These are phyloP conservation scores for Corvus moneduloides DNA, from an alignment of 2,113 vertebrate genomes.

Conservation along the genomic window DNA sequence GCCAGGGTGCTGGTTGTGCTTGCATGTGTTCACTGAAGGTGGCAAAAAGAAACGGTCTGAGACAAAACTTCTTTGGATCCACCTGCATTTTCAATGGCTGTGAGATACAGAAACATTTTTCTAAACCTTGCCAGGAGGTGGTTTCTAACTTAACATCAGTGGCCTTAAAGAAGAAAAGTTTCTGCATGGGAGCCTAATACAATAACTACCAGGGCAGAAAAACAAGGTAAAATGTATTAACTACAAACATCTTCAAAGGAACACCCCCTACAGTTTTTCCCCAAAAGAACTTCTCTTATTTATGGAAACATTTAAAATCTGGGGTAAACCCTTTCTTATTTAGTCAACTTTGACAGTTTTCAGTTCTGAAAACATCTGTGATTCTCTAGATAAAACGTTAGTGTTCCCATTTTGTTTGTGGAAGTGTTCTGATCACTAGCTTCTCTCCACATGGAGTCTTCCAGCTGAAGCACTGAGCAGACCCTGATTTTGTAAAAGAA, in stretches of 20 bases:
- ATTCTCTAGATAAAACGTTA: not conserved
- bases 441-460: not conserved
- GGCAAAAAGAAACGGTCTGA: not conserved
- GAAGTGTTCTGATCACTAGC: not conserved
- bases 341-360: not conserved
- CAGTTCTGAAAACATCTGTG: not conserved
- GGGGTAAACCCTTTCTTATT: not conserved
- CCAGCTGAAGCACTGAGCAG: not conserved
- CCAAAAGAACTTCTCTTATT: not conserved
- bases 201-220: not conserved
- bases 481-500: not conserved
- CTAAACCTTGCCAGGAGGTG: not conserved
- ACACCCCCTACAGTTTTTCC: not conserved
- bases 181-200: not conserved
- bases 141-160: not conserved
- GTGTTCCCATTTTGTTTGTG: not conserved
- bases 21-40: not conserved
- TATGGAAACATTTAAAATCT: constrained; percentile 21
- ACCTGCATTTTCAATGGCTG: not conserved
- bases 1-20: not conserved
- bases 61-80: not conserved
- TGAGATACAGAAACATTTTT: not conserved
- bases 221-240: not conserved
- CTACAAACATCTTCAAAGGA: not conserved
- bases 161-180: not conserved